phyloP scores from a whole-genome alignment of 2,113 vertebrate genomes.

The Trochalopteron elliotii region DNA sequence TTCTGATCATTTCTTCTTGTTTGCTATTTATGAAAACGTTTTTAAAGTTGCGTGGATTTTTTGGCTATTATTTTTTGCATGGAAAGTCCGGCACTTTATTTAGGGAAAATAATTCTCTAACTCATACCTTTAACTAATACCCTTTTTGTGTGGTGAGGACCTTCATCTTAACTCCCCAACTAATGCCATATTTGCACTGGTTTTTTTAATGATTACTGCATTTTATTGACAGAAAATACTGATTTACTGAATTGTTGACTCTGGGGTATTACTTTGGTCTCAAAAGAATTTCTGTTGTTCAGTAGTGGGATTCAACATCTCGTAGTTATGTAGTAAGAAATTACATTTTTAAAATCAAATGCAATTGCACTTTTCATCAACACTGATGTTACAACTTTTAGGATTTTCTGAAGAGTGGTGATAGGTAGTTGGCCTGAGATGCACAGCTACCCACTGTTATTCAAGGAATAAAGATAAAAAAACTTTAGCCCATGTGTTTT shows the following conservation, averaged over 20 bases:
- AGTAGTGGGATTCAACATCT: not conserved
- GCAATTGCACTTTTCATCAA: not conserved
- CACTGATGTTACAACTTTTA: slow-evolving; percentile 13
- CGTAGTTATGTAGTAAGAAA: not conserved
- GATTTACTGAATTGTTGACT: not conserved
- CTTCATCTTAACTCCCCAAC: not conserved
- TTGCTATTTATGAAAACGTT: not conserved
- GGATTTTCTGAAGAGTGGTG: slow-evolving; percentile 32
- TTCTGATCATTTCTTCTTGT: not conserved
- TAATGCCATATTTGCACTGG: not conserved
- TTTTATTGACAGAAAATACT: not conserved
- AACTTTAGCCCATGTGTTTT: slow-evolving; percentile 41
- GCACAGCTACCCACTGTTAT: slow-evolving; percentile 38
- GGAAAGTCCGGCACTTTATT: not conserved
- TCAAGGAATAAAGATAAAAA: slow-evolving; percentile 48
- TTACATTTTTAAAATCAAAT: not conserved
- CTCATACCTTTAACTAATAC: not conserved
- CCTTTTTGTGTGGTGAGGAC: not conserved
- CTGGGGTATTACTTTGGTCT: not conserved
- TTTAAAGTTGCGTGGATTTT: not conserved
- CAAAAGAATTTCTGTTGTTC: not conserved
- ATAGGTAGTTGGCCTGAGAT: slow-evolving; percentile 54
- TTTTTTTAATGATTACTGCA: not conserved
- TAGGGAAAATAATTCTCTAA: not conserved
- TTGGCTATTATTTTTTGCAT: not conserved